Conservation (phyloP, 2,113 vertebrate species). For the Scartelaos histophorus region DNA sequence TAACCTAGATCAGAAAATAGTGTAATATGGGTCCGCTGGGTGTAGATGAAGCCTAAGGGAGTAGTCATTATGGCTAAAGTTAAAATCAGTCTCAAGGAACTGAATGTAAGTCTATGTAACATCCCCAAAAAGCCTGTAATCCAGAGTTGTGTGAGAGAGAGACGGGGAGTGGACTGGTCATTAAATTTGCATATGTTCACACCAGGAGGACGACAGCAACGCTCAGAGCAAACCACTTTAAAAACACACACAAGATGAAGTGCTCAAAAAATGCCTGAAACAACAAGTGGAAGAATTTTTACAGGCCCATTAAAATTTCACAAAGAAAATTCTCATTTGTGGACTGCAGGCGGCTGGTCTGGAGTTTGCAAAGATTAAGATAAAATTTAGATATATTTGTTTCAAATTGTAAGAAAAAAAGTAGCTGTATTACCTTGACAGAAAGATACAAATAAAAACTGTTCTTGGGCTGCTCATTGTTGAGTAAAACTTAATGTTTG, state of each 20-base stretch:
- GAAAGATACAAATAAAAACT: no score
- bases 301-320: background rate
- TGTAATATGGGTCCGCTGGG: no score
- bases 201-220: conserved; percentile 11
- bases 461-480: no score
- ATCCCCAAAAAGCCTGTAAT: no score
- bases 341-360: background rate
- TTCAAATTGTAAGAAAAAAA: background rate
- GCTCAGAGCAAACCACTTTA: background rate
- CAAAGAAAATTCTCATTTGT: background rate
- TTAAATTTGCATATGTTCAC: conserved; percentile 21
- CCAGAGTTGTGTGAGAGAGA: conserved; percentile 1
- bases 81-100: no score
- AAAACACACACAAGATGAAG: background rate
- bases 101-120: no score
- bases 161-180: background rate
- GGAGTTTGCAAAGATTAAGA: background rate
- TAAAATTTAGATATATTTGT: background rate
- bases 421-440: no score
- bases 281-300: background rate
- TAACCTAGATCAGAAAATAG: no score
- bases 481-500: no score
- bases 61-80: no score
- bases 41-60: background rate
- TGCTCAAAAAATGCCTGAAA: background rate